Conservation (phyloP, 2,113 vertebrate species). For the Pterophyllum scalare region DNA sequence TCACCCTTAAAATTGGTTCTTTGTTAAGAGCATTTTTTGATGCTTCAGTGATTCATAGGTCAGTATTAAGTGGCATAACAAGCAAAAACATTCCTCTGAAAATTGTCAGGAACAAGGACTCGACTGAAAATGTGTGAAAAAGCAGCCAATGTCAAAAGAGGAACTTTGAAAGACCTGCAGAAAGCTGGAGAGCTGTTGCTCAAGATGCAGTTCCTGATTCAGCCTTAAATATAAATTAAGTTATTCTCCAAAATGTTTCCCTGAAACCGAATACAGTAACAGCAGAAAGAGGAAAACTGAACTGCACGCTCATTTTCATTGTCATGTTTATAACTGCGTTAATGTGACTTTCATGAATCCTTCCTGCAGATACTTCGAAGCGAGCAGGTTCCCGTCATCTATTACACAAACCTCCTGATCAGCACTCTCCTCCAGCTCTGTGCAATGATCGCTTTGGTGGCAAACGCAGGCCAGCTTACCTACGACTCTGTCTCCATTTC, state of each 20-base stretch:
- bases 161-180: no score
- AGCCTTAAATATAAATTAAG: not conserved
- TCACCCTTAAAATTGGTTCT: no score
- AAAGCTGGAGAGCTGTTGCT: no score
- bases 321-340: not conserved
- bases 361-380: not conserved
- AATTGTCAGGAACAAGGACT: no score
- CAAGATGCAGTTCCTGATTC: not conserved
- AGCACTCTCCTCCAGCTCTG: not conserved
- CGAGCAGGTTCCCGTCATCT: not conserved
- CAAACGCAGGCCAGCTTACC: fast-evolving
- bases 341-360: not conserved
- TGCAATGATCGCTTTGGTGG: not conserved
- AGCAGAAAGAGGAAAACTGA: not conserved
- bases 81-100: no score
- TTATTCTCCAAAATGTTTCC: fast-evolving
- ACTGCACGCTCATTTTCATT: no score
- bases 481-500: fast-evolving
- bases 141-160: no score
- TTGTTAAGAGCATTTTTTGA: no score
- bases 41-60: no score
- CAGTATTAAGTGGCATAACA: no score
- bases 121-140: no score
- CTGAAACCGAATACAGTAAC: not conserved
- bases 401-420: not conserved